A percentile compares a stretch with the other conserved stretches of the same genome.
These are phyloP conservation scores for Onychomys arenicola DNA, from an alignment of 2,797 vertebrate genomes.

Conservation along the genomic window DNA sequence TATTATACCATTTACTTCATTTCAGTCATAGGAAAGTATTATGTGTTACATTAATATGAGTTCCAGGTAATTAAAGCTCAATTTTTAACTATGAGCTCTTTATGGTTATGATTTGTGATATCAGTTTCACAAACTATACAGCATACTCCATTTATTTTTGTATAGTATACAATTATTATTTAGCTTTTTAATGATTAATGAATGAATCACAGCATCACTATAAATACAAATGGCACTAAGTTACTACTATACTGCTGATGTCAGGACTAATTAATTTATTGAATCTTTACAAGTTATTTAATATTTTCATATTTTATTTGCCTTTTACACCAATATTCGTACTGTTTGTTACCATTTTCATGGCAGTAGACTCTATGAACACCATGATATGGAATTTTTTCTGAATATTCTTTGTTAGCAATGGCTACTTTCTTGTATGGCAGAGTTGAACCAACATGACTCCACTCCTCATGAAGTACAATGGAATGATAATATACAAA, in stretches of 20 bases:
- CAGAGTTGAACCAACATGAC: not conserved
- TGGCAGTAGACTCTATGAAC: not conserved
- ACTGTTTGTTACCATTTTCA: not conserved
- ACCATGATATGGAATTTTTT: not conserved
- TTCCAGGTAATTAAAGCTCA: not conserved
- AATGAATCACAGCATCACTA: not conserved
- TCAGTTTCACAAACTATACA: not conserved
- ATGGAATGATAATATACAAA: not conserved
- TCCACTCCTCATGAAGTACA: not conserved
- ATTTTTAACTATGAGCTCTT: constrained; percentile 40
- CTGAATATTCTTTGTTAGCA: not conserved
- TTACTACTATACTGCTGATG: not conserved
- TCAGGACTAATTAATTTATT: not conserved
- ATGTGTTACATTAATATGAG: not conserved
- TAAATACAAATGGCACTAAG: not conserved
- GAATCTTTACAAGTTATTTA: not conserved
- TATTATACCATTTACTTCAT: not conserved
- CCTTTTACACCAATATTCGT: not conserved
- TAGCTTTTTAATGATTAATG: not conserved
- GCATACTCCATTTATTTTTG: not conserved
- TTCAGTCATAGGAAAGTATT: not conserved
- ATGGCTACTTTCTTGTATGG: constrained; percentile 4
- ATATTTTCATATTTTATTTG: not conserved
- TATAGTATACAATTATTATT: not conserved
- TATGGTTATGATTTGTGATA: not conserved